Percentiles rank a stretch among this genome's conserved stretches.
Evolutionary conservation across 2,888 invertebrate species (phyloP).

Genomic region (Callinectes sapidus): DNA sequence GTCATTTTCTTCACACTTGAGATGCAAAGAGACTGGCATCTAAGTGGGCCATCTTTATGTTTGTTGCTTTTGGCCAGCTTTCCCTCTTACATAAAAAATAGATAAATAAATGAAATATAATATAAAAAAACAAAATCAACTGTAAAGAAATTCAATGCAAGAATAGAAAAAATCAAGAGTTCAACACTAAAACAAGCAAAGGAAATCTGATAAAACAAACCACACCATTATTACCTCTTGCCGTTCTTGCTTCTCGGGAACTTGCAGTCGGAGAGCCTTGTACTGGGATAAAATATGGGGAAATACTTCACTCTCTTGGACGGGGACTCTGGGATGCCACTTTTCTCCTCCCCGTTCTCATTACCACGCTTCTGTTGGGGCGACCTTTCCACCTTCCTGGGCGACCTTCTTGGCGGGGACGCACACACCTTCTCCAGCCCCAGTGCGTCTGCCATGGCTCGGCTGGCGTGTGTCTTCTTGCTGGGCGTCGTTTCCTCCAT

Average conservation of each 20-base stretch:
- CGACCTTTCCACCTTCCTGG: slow-evolving; percentile 8
- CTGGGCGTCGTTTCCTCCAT: neutral
- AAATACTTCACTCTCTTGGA: slow-evolving; percentile 41
- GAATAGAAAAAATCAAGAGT: neutral
- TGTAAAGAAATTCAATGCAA: neutral
- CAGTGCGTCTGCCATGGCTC: neutral
- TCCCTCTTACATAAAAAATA: no score
- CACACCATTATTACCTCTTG: slow-evolving; percentile 17
- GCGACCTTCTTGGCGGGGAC: slow-evolving; percentile 7
- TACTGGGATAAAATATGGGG: slow-evolving; percentile 55
- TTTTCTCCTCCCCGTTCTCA: neutral
- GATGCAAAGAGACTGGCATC: no score
- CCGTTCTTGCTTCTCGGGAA: neutral
- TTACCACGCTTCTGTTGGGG: neutral
- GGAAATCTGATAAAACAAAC: neutral
- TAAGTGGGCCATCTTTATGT: no score
- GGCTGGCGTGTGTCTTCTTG: neutral
- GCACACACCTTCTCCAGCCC: neutral
- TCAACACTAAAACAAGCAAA: neutral
- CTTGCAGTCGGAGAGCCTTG: slow-evolving; percentile 40
- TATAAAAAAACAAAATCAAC: neutral
- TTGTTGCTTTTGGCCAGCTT: no score
- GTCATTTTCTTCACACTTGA: no score
- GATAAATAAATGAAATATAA: neutral
- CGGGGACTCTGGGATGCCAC: neutral